Evolutionary conservation across 2,888 invertebrate genomes (phyloP).

Genomic region (Sesia apiformis): DNA sequence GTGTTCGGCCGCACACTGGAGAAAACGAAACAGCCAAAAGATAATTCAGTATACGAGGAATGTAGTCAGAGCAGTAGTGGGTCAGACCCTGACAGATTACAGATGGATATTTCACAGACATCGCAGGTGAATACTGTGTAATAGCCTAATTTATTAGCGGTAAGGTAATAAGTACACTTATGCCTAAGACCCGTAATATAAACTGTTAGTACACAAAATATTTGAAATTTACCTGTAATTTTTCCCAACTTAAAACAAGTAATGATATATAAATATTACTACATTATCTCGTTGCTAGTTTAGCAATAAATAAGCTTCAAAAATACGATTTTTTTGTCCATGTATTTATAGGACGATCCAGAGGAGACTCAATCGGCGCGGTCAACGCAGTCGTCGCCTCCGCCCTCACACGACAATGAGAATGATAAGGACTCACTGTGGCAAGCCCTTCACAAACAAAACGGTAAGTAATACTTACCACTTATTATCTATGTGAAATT

Average conservation of each 20-base stretch:
- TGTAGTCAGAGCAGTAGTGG: conserved; percentile 80
- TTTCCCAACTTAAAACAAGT: no score
- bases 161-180: no score
- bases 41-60: conserved; percentile 71
- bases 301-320: not conserved
- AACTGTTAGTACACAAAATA: no score
- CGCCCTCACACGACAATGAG: conserved; percentile 49
- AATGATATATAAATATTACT: no score
- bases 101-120: conserved; percentile 79
- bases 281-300: no score
- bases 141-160: not conserved
- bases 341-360: conserved; percentile 54
- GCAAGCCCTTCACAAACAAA: conserved; percentile 71
- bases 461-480: conserved; percentile 41
- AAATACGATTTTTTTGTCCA: not conserved
- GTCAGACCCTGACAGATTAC: conserved; percentile 83
- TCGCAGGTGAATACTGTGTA: conserved; percentile 42
- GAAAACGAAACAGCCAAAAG: conserved; percentile 46
- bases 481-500: no score
- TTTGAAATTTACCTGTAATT: no score
- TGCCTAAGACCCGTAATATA: no score
- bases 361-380: conserved; percentile 67
- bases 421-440: conserved; percentile 73
- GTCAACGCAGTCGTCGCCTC: conserved; percentile 63
- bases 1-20: conserved; percentile 35